phyloP scores from a whole-genome alignment of 2,113 vertebrate genomes.

The Neotoma lepida region DNA sequence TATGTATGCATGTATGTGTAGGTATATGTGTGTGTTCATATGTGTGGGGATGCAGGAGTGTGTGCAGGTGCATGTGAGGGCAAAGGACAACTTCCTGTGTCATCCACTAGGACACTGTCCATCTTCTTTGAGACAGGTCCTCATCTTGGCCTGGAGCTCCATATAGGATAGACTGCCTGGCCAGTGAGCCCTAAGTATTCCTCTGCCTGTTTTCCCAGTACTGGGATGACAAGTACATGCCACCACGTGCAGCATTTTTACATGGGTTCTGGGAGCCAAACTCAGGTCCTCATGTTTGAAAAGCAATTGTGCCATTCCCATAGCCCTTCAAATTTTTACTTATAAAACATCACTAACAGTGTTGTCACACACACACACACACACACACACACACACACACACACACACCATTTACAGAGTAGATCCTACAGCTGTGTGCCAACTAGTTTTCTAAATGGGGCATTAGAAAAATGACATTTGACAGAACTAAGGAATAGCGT shows the following conservation, averaged over 20 bases:
- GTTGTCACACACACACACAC: background rate
- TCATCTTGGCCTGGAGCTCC: background rate
- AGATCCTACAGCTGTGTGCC: background rate
- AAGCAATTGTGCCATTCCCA: background rate
- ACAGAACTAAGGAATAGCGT: background rate
- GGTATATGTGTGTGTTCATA: background rate
- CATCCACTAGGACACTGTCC: background rate
- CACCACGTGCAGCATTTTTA: background rate
- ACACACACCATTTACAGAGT: background rate
- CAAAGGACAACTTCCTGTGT: background rate
- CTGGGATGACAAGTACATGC: background rate
- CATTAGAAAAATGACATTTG: slow-evolving; percentile 44
- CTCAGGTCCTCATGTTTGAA: background rate
- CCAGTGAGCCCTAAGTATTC: background rate
- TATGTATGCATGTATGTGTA: background rate
- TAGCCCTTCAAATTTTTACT: background rate
- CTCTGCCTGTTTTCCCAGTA: background rate
- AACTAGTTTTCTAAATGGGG: background rate
- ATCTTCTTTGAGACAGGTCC: background rate
- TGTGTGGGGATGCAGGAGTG: background rate
- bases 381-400: background rate
- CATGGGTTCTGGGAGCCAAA: background rate
- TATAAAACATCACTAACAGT: slow-evolving; percentile 15
- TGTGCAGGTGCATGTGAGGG: background rate
- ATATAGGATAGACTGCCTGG: background rate